Base-by-base conservation (phyloP, 2,888 invertebrate species). In the Andrena praecox region DNA sequence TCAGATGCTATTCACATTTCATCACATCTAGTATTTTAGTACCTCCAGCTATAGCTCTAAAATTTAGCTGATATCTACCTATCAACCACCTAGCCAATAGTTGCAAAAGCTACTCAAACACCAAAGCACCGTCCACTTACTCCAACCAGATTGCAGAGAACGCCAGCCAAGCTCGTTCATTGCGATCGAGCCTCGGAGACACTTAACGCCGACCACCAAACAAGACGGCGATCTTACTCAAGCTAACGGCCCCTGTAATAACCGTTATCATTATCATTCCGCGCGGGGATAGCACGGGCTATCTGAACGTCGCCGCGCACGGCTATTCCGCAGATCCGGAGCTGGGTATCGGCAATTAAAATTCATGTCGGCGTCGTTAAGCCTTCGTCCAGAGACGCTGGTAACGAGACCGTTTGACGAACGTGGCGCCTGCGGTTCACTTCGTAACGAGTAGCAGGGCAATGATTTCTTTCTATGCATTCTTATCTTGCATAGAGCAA, bases 191-290 rank as follows among this genome's bases (percentile, higher is more conserved):
- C 79, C 75, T 85, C 60, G 63, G 87, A 80, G 85, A 87, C 82
- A 60, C 66, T 80, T 83, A 87, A 85, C 77, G 75, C 66, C 71
- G 56, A 60, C 64, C 62, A 60, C 77, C 77, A 78, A 85, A 87
- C 86, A 87, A 87, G 86, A 85, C 87, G 82, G 48, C 60, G 73
- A 56, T 60, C 87, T 87, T 83, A 80, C 73, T 80, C 82, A 56
- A 56, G 75, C 71, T 69, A 80, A 85, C 87, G 80, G 59, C 63
- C 71, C 52, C 69, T 33, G 72, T 78, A 73, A 81, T 88, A 89
- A 89, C 77, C 87, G 73, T 88, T 87, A 88, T 88, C 89, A 85
- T 88, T 89, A 87, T 85, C 89, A 85, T 85, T 87, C 81, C 69
- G 64, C 29, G 42, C 62, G 64, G 54, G 33, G 59, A 73, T 50